These are phyloP conservation scores for Drosophila nebulosa DNA, from an alignment of 1,140 invertebrate genomes.

Conservation along the genomic window DNA sequence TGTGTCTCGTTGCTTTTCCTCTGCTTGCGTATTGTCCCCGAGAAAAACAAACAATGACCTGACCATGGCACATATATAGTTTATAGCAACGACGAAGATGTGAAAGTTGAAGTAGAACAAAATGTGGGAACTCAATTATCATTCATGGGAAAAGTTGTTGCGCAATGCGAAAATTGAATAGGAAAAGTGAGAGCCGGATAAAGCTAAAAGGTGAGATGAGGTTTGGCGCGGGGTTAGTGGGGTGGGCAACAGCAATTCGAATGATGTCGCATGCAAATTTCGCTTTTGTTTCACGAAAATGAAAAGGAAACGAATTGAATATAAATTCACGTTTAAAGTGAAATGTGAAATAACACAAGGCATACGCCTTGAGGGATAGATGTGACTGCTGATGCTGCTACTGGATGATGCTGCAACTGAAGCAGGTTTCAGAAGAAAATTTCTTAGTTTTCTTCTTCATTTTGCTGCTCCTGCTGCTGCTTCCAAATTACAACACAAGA, in stretches of 20 bases:
- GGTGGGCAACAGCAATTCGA: conserved; percentile 33
- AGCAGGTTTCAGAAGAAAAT: conserved; percentile 1
- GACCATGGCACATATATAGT: not conserved
- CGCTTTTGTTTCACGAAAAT: conserved; percentile 34
- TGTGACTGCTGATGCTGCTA: not conserved
- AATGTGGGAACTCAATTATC: conserved; percentile 61
- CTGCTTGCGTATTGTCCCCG: not conserved
- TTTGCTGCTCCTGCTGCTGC: conserved; percentile 22
- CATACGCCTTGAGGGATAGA: not conserved
- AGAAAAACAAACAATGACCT: conserved; percentile 27
- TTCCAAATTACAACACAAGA: conserved; percentile 57
- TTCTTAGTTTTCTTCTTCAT: conserved; percentile 19
- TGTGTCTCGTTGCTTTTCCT: not conserved
- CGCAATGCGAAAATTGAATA: conserved; percentile 50
- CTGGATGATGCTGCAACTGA: conserved; percentile 28
- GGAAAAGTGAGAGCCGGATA: conserved; percentile 5
- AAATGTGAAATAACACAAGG: conserved; percentile 37
- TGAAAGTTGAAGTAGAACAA: conserved; percentile 12
- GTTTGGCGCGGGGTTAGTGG: not conserved
- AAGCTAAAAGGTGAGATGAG: not conserved
- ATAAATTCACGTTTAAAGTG: conserved; percentile 66
- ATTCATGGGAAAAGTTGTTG: conserved; percentile 65
- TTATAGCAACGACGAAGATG: conserved; percentile 38
- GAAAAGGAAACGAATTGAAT: conserved; percentile 66
- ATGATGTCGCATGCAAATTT: conserved; percentile 59